These are phyloP conservation scores for Polydrusus pterygomalis DNA, from an alignment of 2,888 invertebrate genomes.

Conservation along the genomic window DNA sequence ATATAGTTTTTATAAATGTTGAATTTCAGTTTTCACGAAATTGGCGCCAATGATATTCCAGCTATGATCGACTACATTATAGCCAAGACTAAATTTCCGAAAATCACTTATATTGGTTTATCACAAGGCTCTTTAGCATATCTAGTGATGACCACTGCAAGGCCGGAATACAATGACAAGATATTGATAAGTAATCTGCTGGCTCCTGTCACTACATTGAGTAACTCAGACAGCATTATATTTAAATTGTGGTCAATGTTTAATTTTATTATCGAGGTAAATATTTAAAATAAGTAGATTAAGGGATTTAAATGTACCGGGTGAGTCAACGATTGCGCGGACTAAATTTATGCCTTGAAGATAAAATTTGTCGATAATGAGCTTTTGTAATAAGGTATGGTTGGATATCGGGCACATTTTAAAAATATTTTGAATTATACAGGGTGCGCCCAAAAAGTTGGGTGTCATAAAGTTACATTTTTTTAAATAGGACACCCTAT, in stretches of 20 bases:
- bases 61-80: constrained; percentile 45
- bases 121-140: constrained; percentile 39
- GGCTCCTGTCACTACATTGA: constrained; percentile 30
- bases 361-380: too few relatives aligned
- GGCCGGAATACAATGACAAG: constrained; percentile 43
- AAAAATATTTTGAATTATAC: too few relatives aligned
- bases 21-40: constrained; percentile 45
- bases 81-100: constrained; percentile 12
- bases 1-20: neutral
- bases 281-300: neutral
- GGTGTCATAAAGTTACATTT: too few relatives aligned
- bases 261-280: constrained; percentile 40
- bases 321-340: too few relatives aligned
- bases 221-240: constrained; percentile 26
- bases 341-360: too few relatives aligned
- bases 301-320: too few relatives aligned
- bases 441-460: too few relatives aligned
- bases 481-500: too few relatives aligned
- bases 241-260: constrained; percentile 21
- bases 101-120: constrained; percentile 40
- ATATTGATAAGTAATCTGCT: constrained; percentile 35
- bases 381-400: too few relatives aligned
- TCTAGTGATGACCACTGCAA: constrained; percentile 31
- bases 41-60: constrained; percentile 39
- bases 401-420: too few relatives aligned